Evolutionary conservation across 1,140 invertebrate genomes (phyloP).

Genomic region (Cyrtorhinus lividipennis): DNA sequence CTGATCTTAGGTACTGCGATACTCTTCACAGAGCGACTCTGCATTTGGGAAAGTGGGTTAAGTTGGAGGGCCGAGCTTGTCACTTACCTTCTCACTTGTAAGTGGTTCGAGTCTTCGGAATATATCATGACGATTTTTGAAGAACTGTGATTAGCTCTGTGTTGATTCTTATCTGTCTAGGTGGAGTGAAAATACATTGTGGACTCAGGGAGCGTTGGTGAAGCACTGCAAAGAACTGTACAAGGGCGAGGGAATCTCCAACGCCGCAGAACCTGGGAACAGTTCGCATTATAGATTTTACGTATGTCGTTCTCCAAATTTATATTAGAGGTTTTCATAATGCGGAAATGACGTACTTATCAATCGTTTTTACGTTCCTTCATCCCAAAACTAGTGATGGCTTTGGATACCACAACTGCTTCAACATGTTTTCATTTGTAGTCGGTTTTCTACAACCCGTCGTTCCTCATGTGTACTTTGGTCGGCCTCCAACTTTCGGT

Average conservation of each 20-base stretch:
- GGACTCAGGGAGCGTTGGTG: slow-evolving; percentile 63
- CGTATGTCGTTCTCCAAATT: no score
- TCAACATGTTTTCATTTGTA: slow-evolving; percentile 35
- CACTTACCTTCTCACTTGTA: slow-evolving; percentile 42
- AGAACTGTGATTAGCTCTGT: no score
- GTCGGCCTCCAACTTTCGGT: slow-evolving; percentile 56
- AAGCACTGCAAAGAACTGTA: slow-evolving; percentile 65
- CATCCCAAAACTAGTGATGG: no score
- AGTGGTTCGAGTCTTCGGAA: no score
- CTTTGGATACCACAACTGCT: no score
- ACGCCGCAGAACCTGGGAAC: slow-evolving; percentile 67
- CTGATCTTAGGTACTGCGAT: slow-evolving; percentile 59
- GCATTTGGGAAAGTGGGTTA: slow-evolving; percentile 76
- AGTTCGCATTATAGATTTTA: slow-evolving; percentile 65
- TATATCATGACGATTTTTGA: no score
- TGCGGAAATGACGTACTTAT: no score
- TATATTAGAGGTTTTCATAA: no score
- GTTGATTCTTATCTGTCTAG: slow-evolving; percentile 28
- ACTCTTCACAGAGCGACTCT: slow-evolving; percentile 72
- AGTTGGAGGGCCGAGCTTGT: slow-evolving; percentile 45
- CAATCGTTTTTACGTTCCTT: no score
- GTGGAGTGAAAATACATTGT: slow-evolving; percentile 59
- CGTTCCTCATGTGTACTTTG: slow-evolving; percentile 55
- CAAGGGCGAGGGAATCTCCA: slow-evolving; percentile 54
- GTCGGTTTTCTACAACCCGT: slow-evolving; percentile 78